Conservation (phyloP, 2,888 invertebrate species). For the Drosophila infuscata region DNA sequence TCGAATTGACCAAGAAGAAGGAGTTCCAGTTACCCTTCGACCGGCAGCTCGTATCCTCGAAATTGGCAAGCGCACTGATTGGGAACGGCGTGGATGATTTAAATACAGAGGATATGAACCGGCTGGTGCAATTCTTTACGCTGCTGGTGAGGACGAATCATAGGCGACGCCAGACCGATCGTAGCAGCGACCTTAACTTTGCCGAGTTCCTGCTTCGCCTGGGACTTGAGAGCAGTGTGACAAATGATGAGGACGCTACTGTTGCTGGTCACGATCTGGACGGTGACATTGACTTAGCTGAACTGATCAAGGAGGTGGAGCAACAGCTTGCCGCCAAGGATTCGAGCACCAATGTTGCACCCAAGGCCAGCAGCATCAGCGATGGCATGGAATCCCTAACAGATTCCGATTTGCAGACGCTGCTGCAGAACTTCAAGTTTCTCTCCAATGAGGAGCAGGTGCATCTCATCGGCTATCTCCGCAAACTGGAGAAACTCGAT, state of each 20-base stretch:
- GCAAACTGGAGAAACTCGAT: conserved; percentile 91
- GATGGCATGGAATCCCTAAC: conserved; percentile 90
- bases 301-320: conserved; percentile 75
- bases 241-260: conserved; percentile 49
- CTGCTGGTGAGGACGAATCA: conserved; percentile 87
- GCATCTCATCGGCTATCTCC: conserved; percentile 92
- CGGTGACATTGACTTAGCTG: conserved; percentile 56
- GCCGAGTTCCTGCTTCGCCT: conserved; percentile 30
- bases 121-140: conserved; percentile 92
- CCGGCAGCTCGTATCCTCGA: conserved; percentile 91
- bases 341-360: background rate
- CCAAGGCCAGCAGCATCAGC: conserved; percentile 66
- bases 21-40: conserved; percentile 86
- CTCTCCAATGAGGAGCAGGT: conserved; percentile 93
- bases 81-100: conserved; percentile 93
- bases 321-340: conserved; percentile 65
- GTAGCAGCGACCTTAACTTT: conserved; percentile 31
- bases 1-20: conserved; percentile 21
- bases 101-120: conserved; percentile 91
- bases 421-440: conserved; percentile 93
- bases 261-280: conserved; percentile 14
- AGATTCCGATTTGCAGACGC: conserved; percentile 91
- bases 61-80: conserved; percentile 92
- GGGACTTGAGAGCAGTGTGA: conserved; percentile 12
- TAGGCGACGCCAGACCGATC: conserved; percentile 20